Evolutionary conservation across 1,140 invertebrate genomes (phyloP).

Genomic region (Rhopalosiphum maidis): DNA sequence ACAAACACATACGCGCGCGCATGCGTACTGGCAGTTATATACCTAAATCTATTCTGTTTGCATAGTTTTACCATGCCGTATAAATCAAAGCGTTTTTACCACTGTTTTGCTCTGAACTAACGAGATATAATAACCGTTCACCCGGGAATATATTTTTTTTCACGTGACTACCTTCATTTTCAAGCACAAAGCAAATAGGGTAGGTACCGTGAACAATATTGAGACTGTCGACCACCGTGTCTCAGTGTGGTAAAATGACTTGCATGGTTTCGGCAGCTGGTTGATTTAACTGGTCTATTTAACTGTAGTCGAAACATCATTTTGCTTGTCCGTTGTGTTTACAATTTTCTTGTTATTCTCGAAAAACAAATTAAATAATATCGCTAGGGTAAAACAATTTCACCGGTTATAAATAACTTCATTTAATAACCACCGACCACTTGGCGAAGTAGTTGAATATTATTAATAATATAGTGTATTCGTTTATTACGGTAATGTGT

Average conservation of each 20-base stretch:
- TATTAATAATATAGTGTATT: background rate
- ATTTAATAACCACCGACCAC: background rate
- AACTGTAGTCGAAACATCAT: background rate
- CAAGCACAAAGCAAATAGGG: background rate
- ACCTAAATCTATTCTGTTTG: background rate
- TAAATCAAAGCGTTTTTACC: constrained; percentile 37
- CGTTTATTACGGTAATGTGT: too few species aligned
- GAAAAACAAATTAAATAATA: background rate
- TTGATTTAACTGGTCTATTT: background rate
- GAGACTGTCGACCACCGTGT: background rate
- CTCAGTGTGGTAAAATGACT: background rate
- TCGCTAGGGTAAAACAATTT: background rate
- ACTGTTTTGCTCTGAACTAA: constrained; percentile 36
- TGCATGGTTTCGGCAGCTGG: background rate
- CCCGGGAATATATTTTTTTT: background rate
- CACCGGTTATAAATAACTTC: background rate
- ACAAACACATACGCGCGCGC: background rate
- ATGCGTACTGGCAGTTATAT: background rate
- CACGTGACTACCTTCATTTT: background rate
- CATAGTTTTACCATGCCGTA: background rate
- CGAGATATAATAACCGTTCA: background rate
- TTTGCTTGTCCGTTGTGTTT: background rate
- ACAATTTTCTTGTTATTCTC: background rate
- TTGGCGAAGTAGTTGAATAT: background rate
- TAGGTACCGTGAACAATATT: background rate